phyloP scores from a whole-genome alignment of 92 coral and sea anemone genomes.

The Diadumene lineata region DNA sequence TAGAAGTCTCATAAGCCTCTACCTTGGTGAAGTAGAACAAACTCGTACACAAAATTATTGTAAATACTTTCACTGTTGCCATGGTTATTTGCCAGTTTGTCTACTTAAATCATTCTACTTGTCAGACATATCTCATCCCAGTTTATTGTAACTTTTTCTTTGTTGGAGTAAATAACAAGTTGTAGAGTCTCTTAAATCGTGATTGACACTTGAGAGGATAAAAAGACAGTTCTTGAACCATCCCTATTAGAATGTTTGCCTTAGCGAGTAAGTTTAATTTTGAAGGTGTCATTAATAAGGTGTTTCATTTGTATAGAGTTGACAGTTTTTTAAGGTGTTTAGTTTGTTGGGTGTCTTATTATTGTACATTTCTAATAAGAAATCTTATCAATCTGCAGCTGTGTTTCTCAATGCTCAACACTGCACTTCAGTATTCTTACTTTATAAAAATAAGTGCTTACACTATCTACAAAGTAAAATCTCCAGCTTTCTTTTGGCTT shows the following conservation, averaged over 20 bases:
- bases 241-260: slow-evolving; percentile 50
- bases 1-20: background rate
- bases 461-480: background rate
- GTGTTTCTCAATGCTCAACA: slow-evolving; percentile 1
- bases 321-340: slow-evolving; percentile 24
- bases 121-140: background rate
- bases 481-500: background rate
- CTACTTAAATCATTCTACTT: background rate
- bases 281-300: slow-evolving; percentile 31
- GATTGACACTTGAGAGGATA: slow-evolving; percentile 31
- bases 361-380: slow-evolving; percentile 3
- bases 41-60: slow-evolving; percentile 1
- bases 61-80: background rate
- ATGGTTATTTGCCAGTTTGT: background rate
- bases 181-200: background rate
- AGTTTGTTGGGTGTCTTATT: background rate
- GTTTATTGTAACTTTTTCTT: background rate
- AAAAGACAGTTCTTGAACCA: slow-evolving; percentile 34
- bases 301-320: slow-evolving; percentile 29
- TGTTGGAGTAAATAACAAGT: background rate
- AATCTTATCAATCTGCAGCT: slow-evolving; percentile 14
- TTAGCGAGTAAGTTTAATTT: slow-evolving; percentile 46
- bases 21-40: background rate
- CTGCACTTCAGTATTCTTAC: slow-evolving; percentile 9
- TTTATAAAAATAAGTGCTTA: background rate